Percentiles rank a stretch among this genome's conserved stretches.
Conservation (phyloP, 2,888 invertebrate genomes). For the Idaea straminata region DNA sequence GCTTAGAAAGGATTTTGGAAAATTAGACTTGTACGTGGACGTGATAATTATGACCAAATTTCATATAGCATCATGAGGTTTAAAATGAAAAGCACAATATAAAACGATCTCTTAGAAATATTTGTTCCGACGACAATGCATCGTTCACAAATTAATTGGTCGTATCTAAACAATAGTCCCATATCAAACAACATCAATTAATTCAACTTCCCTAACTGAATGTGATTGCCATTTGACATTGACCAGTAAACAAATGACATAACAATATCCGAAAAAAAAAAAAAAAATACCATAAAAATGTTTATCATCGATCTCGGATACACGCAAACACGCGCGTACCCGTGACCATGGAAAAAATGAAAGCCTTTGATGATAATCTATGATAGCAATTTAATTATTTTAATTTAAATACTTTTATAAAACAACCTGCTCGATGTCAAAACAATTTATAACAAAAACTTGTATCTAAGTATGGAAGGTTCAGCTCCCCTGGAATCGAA, state of each 20-base stretch:
- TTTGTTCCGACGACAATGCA: not conserved
- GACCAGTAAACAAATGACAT: slow-evolving; percentile 44
- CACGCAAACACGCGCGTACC: slow-evolving; percentile 54
- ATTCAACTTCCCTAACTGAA: slow-evolving; percentile 28
- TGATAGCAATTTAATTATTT: slow-evolving; percentile 49
- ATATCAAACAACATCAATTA: not conserved
- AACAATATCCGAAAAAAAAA: slow-evolving; percentile 42
- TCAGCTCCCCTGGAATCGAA: slow-evolving; percentile 69
- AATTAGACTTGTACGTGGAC: no score
- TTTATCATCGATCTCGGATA: slow-evolving; percentile 48
- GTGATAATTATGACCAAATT: no score
- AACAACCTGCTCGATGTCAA: slow-evolving; percentile 8
- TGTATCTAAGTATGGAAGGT: slow-evolving; percentile 49
- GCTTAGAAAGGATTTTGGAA: no score
- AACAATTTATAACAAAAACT: slow-evolving; percentile 21
- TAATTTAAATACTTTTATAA: slow-evolving; percentile 17
- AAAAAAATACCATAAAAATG: slow-evolving; percentile 45
- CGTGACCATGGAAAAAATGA: slow-evolving; percentile 52
- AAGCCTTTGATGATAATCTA: slow-evolving; percentile 57
- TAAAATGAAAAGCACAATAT: no score
- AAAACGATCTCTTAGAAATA: not conserved
- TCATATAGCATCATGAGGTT: no score
- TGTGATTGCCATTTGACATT: slow-evolving; percentile 30
- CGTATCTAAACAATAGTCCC: not conserved
- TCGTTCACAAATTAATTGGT: slow-evolving; percentile 2